Percentiles rank a stretch among this genome's conserved stretches.
Evolutionary conservation across 2,888 invertebrate genomes (phyloP).

Genomic region (Byasa hedistus): DNA sequence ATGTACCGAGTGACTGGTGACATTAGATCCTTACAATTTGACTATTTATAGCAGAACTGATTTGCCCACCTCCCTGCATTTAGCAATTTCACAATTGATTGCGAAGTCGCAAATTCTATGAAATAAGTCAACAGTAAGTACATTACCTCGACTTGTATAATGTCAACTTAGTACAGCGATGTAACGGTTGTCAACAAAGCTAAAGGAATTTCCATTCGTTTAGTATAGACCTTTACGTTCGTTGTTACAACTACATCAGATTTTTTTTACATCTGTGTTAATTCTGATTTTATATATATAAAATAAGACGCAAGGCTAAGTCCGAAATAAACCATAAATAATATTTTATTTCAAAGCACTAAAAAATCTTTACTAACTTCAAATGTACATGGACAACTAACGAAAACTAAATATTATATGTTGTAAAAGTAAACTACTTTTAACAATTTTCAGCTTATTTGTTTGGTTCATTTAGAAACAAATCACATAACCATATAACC

Average conservation of each 20-base stretch:
- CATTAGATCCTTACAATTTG: slow-evolving; percentile 62
- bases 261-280: not conserved
- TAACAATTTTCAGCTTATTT: not conserved
- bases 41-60: slow-evolving; percentile 69
- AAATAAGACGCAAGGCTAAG: not conserved
- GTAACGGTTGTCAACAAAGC: slow-evolving; percentile 70
- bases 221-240: slow-evolving; percentile 48
- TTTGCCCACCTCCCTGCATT: slow-evolving; percentile 64
- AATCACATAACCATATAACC: no score
- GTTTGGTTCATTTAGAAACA: no score
- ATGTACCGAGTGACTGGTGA: slow-evolving; percentile 59
- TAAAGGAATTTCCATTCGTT: slow-evolving; percentile 66
- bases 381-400: not conserved
- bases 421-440: not conserved
- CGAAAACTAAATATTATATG: not conserved
- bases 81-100: slow-evolving; percentile 65
- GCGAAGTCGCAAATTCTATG: slow-evolving; percentile 73
- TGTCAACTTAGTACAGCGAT: slow-evolving; percentile 61
- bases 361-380: not conserved
- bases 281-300: no score
- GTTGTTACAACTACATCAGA: slow-evolving; percentile 30
- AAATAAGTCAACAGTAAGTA: slow-evolving; percentile 75
- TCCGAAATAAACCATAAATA: not conserved
- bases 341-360: not conserved
- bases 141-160: slow-evolving; percentile 71